Evolutionary conservation across 2,113 vertebrate genomes (phyloP), one percentile per base, ranked within the genome.

Genomic region (Rhabdomys dilectus): DNA sequence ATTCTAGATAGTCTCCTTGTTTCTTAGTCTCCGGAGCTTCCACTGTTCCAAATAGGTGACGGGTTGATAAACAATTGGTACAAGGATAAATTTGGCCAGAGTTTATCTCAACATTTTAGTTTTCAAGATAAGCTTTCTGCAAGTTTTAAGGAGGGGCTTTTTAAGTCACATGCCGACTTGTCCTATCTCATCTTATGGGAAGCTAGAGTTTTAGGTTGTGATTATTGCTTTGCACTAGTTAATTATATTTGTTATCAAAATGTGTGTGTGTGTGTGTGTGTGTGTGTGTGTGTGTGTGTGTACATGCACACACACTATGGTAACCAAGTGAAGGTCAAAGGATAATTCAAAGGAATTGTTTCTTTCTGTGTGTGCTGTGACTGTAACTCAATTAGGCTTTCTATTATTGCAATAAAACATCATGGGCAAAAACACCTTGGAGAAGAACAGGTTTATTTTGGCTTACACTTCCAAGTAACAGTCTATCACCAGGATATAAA

Each of bases 161-260:
- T 96, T 92, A 89, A 97, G 85, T 87, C 60, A 39, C 58, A 62
- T 76, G 48, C 66, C 48, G 86, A n/a, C 26, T 62, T 94, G 77
- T 89, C 66, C 73, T 89, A 56, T 89, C 31, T 85, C 66, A 70
- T 90, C 56, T 36, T 48, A 31, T 51, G 73, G 62, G 82, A 96
- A 62, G 51, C 29, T 92, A 98, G 97, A 88, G 91, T 97, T 98
- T 97, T 97, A 98, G 91, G 97, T 98, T 97, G 98, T 98, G 97
- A 97, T 96, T 95, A 92, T 96, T 98, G 97, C 98, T 98, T 98
- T 98, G 97, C 93, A 98, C 98, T 97, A 97, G 98, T 96, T 98
- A 98, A 98, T 97, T 86, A 9, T 15, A 36, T 68, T 24, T 51
- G 62, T 87, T 48, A 87, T 51, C n/a, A 58, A 21, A 51, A 2